Evolutionary conservation across 1,140 invertebrate genomes (phyloP).

Genomic region (Elymnias hypermnestra): DNA sequence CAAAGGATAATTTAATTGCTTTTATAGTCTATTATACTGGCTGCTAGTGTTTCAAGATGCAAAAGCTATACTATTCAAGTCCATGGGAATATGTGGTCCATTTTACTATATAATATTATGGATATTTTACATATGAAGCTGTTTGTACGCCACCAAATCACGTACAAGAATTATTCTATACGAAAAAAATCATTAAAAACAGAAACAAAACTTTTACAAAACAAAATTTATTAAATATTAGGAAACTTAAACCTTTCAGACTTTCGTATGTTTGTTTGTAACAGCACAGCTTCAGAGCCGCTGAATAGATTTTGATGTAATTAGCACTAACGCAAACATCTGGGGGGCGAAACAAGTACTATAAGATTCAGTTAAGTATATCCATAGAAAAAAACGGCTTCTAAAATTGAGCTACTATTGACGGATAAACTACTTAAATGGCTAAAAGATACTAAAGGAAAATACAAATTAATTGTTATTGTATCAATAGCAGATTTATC

Average conservation of each 20-base stretch:
- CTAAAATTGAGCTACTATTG: too few species aligned
- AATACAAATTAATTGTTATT: too few species aligned
- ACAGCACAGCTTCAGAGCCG: conserved; percentile 3
- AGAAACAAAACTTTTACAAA: background rate
- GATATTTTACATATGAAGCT: too few species aligned
- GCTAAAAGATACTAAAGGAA: too few species aligned
- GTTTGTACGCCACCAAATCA: background rate
- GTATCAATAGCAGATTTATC: too few species aligned
- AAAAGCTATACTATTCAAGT: background rate
- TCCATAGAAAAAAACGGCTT: too few species aligned
- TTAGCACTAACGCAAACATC: conserved; percentile 4
- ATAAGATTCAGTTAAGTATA: too few species aligned
- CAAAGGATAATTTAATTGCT: background rate
- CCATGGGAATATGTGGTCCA: conserved; percentile 46
- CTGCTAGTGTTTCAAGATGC: conserved; percentile 4
- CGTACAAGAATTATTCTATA: background rate
- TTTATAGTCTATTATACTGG: background rate
- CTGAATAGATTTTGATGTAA: conserved; percentile 4
- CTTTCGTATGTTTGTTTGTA: conserved; percentile 1
- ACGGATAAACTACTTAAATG: too few species aligned
- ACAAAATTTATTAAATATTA: background rate
- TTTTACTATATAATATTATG: background rate
- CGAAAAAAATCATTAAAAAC: background rate
- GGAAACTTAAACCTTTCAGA: background rate
- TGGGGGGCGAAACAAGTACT: background rate